These are phyloP conservation scores for Dryomyza anilis DNA, from an alignment of 2,888 invertebrate genomes.

Conservation along the genomic window DNA sequence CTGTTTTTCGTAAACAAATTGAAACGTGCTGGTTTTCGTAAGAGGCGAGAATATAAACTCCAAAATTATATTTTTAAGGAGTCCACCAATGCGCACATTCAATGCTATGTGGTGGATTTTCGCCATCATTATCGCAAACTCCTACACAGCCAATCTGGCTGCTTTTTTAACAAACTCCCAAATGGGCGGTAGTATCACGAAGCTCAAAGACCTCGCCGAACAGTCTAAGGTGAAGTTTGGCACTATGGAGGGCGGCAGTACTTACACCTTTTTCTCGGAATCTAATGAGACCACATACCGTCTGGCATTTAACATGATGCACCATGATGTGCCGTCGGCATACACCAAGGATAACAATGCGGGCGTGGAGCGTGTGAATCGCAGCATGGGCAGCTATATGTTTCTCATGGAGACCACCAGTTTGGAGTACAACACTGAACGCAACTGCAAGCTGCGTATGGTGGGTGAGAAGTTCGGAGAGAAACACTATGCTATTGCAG, in stretches of 20 bases:
- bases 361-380: slow-evolving; percentile 80
- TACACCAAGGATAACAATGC: slow-evolving; percentile 79
- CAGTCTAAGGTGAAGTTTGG: slow-evolving; percentile 96
- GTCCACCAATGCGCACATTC: slow-evolving; percentile 77
- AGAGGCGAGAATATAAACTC: neutral
- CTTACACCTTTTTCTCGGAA: slow-evolving; percentile 85
- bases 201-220: slow-evolving; percentile 86
- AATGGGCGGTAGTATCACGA: slow-evolving; percentile 86
- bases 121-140: slow-evolving; percentile 79
- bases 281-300: slow-evolving; percentile 85
- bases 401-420: slow-evolving; percentile 96
- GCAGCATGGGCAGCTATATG: slow-evolving; percentile 79
- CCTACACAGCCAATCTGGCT: slow-evolving; percentile 92
- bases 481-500: slow-evolving; percentile 93
- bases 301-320: slow-evolving; percentile 89
- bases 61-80: slow-evolving; percentile 61
- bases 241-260: slow-evolving; percentile 83
- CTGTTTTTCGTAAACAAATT: too few relatives aligned
- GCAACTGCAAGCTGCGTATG: slow-evolving; percentile 79
- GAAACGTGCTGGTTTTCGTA: too few relatives aligned
- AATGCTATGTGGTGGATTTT: slow-evolving; percentile 85
- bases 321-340: slow-evolving; percentile 77
- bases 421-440: slow-evolving; percentile 86
- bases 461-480: slow-evolving; percentile 82
- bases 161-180: slow-evolving; percentile 90